phyloP scores from a whole-genome alignment of 1,140 invertebrate species.

The Platorchestia sp. region DNA sequence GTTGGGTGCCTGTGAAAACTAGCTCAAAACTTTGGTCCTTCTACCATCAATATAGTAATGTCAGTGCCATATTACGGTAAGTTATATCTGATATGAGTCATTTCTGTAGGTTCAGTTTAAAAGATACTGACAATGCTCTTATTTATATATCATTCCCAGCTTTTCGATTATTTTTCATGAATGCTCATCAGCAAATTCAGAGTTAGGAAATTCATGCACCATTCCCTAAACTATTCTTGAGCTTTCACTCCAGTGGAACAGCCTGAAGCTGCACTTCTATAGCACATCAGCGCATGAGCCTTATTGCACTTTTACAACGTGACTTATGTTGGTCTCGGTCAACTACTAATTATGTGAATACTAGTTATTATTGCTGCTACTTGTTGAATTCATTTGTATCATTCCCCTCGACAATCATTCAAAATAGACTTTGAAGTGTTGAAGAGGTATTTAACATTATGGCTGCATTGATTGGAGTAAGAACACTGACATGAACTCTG shows the following conservation, averaged over 20 bases:
- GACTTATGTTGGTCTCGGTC: neutral
- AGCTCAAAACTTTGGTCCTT: too few relatives aligned
- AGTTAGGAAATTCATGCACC: neutral
- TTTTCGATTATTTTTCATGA: neutral
- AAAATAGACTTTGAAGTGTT: neutral
- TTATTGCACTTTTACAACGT: neutral
- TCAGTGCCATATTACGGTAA: too few relatives aligned
- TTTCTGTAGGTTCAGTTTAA: neutral
- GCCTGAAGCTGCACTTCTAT: neutral
- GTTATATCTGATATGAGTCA: too few relatives aligned
- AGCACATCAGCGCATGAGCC: neutral
- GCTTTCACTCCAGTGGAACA: neutral
- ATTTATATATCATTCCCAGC: neutral
- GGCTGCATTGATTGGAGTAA: too few relatives aligned
- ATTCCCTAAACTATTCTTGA: neutral
- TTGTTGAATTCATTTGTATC: neutral
- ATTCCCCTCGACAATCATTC: neutral
- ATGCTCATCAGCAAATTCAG: neutral
- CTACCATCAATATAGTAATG: too few relatives aligned
- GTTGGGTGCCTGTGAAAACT: too few relatives aligned
- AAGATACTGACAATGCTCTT: neutral
- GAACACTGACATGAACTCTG: neutral
- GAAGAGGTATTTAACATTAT: too few relatives aligned
- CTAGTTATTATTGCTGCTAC: too few relatives aligned
- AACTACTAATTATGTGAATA: too few relatives aligned